Percentiles rank a stretch among this genome's conserved stretches.
Evolutionary conservation across 2,797 vertebrate species (phyloP).

Genomic region (Enteromius treurensis): DNA sequence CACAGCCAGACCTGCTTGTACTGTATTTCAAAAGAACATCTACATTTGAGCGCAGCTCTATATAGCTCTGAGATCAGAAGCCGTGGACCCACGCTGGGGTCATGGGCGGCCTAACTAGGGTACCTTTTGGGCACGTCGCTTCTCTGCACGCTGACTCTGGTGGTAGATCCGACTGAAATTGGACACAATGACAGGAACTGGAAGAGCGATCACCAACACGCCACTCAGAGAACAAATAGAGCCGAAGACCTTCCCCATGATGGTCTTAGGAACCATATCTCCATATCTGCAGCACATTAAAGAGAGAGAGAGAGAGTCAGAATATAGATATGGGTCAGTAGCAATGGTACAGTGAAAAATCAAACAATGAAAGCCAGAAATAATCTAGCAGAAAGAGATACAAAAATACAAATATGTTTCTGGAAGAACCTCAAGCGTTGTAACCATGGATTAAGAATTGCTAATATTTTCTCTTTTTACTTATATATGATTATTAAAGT

Average conservation of each 20-base stretch:
- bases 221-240: constrained; percentile 94
- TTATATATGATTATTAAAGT: not conserved
- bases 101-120: not conserved
- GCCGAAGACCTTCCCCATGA: constrained; percentile 94
- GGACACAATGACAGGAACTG: constrained; percentile 94
- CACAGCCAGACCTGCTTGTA: constrained; percentile 22
- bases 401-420: not conserved
- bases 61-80: not conserved
- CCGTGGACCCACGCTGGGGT: not conserved
- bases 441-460: not conserved
- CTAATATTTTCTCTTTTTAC: not conserved
- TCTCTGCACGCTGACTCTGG: constrained; percentile 94
- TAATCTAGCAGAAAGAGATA: not conserved
- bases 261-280: constrained; percentile 98
- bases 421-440: not conserved
- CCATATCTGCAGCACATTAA: constrained; percentile 81
- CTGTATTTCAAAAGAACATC: constrained; percentile 4
- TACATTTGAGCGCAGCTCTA: not conserved
- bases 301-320: not conserved
- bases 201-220: constrained; percentile 93
- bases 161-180: constrained; percentile 98
- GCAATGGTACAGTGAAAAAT: not conserved
- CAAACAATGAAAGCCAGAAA: not conserved
- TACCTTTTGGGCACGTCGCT: constrained; percentile 93
- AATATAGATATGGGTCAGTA: not conserved